Evolutionary conservation across 2,113 vertebrate genomes (phyloP).

Genomic region (Mirza zaza): DNA sequence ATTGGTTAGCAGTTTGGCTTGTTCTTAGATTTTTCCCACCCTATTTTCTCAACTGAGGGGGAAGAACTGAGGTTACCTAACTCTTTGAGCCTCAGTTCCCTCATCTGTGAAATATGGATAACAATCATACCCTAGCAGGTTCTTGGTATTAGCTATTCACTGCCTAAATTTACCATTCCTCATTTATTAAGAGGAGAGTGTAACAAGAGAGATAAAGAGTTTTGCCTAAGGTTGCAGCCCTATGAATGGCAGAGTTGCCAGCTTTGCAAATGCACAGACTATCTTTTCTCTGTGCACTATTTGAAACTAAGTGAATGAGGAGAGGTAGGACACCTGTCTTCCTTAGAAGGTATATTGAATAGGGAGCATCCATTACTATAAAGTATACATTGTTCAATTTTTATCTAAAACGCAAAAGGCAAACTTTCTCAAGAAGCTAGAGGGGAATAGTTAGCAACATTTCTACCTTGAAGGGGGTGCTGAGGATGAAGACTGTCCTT

Average conservation of each 20-base stretch:
- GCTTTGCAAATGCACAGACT: not conserved
- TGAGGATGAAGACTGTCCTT: not conserved
- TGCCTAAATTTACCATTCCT: not conserved
- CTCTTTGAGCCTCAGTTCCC: not conserved
- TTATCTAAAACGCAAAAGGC: not conserved
- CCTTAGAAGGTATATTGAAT: not conserved
- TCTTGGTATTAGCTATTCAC: not conserved
- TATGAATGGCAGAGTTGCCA: not conserved
- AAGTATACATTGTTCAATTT: not conserved
- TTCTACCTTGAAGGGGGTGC: not conserved
- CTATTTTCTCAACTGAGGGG: not conserved
- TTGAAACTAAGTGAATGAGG: not conserved
- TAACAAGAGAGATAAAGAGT: not conserved
- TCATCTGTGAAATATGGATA: not conserved
- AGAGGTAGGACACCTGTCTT: not conserved
- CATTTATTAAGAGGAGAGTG: not conserved
- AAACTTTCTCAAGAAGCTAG: not conserved
- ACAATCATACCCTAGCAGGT: not conserved
- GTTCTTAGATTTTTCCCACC: not conserved
- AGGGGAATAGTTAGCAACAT: not conserved
- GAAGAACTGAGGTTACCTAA: not conserved
- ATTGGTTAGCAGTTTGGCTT: not conserved
- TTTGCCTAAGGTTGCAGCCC: not conserved
- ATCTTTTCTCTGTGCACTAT: not conserved
- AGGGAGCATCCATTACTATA: not conserved